A percentile compares a stretch with the other conserved stretches of the same genome.
Evolutionary conservation across 2,113 vertebrate species (phyloP).

Genomic region (Oncorhynchus clarkii): DNA sequence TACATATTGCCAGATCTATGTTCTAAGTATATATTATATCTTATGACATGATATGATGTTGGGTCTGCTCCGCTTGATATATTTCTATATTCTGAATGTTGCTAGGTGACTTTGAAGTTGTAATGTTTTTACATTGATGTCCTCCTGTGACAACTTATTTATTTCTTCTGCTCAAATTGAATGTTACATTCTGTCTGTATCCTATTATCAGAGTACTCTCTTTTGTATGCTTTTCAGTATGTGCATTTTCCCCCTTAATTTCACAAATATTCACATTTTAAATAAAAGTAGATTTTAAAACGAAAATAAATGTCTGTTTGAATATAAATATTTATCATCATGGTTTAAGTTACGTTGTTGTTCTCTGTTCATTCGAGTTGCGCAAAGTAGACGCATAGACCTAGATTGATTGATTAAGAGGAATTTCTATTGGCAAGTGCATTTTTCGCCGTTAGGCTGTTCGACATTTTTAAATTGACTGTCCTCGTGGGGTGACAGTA

Average conservation of each 20-base stretch:
- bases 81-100: too few species aligned
- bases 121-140: neutral
- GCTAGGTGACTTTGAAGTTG: neutral
- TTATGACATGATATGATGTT: too few species aligned
- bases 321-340: neutral
- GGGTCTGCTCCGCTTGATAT: too few species aligned
- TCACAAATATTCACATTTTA: neutral
- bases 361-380: neutral
- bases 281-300: neutral
- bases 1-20: too few species aligned
- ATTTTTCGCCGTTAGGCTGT: conserved; percentile 12
- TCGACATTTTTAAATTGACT: conserved; percentile 26
- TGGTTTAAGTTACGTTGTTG: neutral
- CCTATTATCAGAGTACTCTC: too few species aligned
- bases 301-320: neutral
- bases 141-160: neutral
- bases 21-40: too few species aligned
- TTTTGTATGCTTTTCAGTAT: neutral
- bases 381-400: neutral
- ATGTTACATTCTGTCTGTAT: too few species aligned
- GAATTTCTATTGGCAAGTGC: conserved; percentile 21
- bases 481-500: conserved; percentile 12
- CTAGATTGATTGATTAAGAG: conserved; percentile 1
- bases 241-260: neutral
- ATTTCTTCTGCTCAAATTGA: too few species aligned